Conservation (phyloP, 2,888 invertebrate species). For the Dryococelus australis region DNA sequence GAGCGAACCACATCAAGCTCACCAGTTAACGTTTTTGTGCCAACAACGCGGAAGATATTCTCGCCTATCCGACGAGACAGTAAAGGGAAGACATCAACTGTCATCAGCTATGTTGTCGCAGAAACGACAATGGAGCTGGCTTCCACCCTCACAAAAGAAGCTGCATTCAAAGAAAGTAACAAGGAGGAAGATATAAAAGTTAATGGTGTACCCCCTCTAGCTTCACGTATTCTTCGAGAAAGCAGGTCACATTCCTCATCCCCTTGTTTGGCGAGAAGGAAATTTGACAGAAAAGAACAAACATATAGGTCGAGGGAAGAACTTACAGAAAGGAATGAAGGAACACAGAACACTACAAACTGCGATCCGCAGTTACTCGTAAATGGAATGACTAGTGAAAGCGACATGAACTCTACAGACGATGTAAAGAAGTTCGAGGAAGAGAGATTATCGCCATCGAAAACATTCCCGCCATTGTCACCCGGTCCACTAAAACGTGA, state of each 20-base stretch:
- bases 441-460: background rate
- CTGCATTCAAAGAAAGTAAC: background rate
- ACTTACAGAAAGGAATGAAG: background rate
- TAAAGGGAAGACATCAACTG: constrained; percentile 63
- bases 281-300: background rate
- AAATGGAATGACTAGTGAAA: background rate
- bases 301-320: background rate
- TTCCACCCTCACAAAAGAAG: background rate
- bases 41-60: constrained; percentile 81
- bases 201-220: background rate
- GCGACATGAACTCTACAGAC: background rate
- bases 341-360: background rate
- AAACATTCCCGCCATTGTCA: constrained; percentile 61
- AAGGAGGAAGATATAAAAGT: background rate
- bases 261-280: constrained; percentile 48
- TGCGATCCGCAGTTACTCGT: background rate
- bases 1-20: constrained; percentile 12
- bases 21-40: constrained; percentile 73
- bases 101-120: constrained; percentile 61
- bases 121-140: constrained; percentile 53
- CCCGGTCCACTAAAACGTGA: constrained; percentile 57
- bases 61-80: constrained; percentile 71
- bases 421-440: background rate
- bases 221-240: constrained; percentile 45
- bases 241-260: constrained; percentile 48